These are phyloP conservation scores for Pelusios castaneus DNA, from an alignment of 2,113 vertebrate species.

Conservation along the genomic window DNA sequence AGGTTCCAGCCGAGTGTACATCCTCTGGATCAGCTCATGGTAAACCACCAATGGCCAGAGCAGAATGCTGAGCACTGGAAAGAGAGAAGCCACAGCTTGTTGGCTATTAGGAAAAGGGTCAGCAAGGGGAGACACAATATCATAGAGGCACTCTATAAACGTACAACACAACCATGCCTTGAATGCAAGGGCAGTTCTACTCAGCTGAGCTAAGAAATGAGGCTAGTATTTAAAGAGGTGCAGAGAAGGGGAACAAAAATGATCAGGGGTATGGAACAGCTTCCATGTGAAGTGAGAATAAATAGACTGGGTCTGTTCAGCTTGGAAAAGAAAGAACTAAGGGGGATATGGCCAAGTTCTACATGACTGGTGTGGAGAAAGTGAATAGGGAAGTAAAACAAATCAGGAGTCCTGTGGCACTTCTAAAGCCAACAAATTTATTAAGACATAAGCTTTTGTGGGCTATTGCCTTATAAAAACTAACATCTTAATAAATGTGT, in stretches of 20 bases:
- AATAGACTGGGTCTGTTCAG: neutral
- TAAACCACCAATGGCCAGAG: constrained; percentile 98
- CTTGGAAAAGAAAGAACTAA: neutral
- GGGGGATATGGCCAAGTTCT: no score
- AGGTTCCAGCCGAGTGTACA: constrained; percentile 97
- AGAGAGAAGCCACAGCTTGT: constrained; percentile 12
- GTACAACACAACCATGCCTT: neutral
- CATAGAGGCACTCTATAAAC: neutral
- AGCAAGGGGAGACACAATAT: neutral
- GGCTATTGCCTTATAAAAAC: no score
- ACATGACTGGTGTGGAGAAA: neutral
- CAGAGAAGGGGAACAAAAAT: neutral
- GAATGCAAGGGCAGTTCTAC: neutral
- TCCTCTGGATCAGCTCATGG: constrained; percentile 96
- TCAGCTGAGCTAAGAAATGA: neutral
- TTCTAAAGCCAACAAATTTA: no score
- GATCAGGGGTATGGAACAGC: neutral
- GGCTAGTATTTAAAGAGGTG: neutral
- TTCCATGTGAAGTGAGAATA: neutral
- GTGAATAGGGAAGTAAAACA: neutral
- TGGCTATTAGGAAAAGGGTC: neutral
- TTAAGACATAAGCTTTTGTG: no score
- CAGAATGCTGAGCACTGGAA: constrained; percentile 91
- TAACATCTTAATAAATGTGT: no score
- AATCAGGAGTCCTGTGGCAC: no score